A percentile compares a stretch with the other conserved stretches of the same genome.
Evolutionary conservation across 2,888 invertebrate species (phyloP).

Genomic region (Druceiella hillmani): DNA sequence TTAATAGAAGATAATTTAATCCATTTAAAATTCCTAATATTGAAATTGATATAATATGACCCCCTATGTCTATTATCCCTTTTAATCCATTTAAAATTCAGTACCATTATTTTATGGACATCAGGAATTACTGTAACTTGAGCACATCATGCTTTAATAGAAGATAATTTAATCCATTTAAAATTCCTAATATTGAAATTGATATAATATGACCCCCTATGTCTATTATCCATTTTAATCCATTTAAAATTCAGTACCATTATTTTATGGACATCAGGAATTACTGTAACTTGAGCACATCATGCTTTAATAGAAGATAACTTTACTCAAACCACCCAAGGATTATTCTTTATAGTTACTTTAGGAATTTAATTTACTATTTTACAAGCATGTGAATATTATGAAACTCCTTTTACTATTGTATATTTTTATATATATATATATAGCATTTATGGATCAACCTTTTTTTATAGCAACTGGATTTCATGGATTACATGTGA

Average conservation of each 20-base stretch:
- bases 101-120: slow-evolving; percentile 65
- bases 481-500: slow-evolving; percentile 69
- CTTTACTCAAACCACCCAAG: slow-evolving; percentile 38
- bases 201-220: slow-evolving; percentile 56
- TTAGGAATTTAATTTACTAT: slow-evolving; percentile 61
- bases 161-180: no score
- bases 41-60: slow-evolving; percentile 51
- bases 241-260: slow-evolving; percentile 69
- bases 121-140: slow-evolving; percentile 66
- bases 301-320: slow-evolving; percentile 41
- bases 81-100: slow-evolving; percentile 69
- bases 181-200: slow-evolving; percentile 41
- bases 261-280: slow-evolving; percentile 64
- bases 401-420: slow-evolving; percentile 48
- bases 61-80: slow-evolving; percentile 54
- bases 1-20: no score
- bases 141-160: no score
- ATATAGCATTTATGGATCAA: slow-evolving; percentile 59
- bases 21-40: no score
- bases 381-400: slow-evolving; percentile 65
- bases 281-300: slow-evolving; percentile 58
- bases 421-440: no score
- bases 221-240: slow-evolving; percentile 58
- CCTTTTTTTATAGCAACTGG: slow-evolving; percentile 70
- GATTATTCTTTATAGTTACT: slow-evolving; percentile 48